These are phyloP conservation scores for Sinonovacula constricta DNA, from an alignment of 1,140 invertebrate genomes.

Conservation along the genomic window DNA sequence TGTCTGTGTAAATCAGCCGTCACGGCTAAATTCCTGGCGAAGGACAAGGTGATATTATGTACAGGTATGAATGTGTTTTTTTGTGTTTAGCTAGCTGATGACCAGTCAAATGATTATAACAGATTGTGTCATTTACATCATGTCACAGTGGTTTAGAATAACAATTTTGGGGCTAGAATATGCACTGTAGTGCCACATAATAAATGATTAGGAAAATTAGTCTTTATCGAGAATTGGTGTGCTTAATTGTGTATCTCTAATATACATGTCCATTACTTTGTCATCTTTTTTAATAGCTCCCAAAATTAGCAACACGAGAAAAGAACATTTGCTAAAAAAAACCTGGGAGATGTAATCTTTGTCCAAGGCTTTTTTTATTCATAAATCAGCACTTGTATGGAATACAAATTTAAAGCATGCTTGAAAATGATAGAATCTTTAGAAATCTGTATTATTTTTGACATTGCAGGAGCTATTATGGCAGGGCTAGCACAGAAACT, in stretches of 20 bases:
- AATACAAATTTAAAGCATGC: too few relatives aligned
- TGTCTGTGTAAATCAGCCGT: slow-evolving; percentile 90
- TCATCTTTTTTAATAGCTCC: too few relatives aligned
- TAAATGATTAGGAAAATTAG: background rate
- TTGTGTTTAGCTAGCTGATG: slow-evolving; percentile 70
- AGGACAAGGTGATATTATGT: slow-evolving; percentile 91
- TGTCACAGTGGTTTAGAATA: background rate
- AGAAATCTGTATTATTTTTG: too few relatives aligned
- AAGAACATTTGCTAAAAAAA: too few relatives aligned
- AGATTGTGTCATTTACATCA: background rate
- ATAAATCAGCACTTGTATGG: too few relatives aligned
- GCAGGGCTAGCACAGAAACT: slow-evolving; percentile 83
- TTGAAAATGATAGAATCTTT: too few relatives aligned
- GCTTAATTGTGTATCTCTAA: background rate
- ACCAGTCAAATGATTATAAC: background rate
- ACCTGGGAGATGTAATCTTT: too few relatives aligned
- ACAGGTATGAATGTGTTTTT: slow-evolving; percentile 87
- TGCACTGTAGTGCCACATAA: background rate
- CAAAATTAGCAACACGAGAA: too few relatives aligned
- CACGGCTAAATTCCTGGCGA: slow-evolving; percentile 88
- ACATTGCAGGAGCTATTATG: slow-evolving; percentile 86
- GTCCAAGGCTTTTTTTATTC: too few relatives aligned
- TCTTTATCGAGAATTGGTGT: background rate
- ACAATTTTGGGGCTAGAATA: background rate
- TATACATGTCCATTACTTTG: too few relatives aligned